phyloP scores from a whole-genome alignment of 2,888 invertebrate genomes.

The Drosophila anomalata region DNA sequence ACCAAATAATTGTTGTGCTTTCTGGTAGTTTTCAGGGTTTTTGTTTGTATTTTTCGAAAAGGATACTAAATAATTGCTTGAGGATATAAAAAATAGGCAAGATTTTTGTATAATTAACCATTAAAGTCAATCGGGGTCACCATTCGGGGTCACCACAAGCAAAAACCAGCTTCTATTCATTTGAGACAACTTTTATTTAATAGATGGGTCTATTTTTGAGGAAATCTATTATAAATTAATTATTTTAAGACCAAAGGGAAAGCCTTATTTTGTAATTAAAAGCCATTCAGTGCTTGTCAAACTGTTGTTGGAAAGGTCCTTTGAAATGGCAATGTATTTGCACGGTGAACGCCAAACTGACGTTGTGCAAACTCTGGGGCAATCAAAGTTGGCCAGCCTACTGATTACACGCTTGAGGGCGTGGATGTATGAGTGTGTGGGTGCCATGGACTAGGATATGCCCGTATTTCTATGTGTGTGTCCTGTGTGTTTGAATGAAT shows the following conservation, averaged over 20 bases:
- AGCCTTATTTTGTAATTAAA: background rate
- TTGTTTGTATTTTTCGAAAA: too few relatives aligned
- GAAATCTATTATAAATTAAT: background rate
- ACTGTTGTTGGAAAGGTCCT: constrained; percentile 11
- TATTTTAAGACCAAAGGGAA: background rate
- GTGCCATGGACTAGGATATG: constrained; percentile 10
- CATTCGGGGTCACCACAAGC: too few relatives aligned
- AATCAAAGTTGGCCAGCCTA: constrained; percentile 25
- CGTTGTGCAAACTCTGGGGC: constrained; percentile 13
- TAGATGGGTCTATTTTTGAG: too few relatives aligned
- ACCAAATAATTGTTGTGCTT: background rate
- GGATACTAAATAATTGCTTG: too few relatives aligned
- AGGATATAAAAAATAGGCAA: too few relatives aligned
- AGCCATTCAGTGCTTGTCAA: constrained; percentile 1
- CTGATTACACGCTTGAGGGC: constrained; percentile 28
- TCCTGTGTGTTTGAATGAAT: too few relatives aligned
- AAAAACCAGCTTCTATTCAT: background rate
- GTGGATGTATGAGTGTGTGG: constrained; percentile 11
- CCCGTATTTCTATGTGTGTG: background rate
- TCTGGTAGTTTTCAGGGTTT: too few relatives aligned
- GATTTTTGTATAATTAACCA: too few relatives aligned
- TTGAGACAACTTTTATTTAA: background rate
- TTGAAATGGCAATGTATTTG: constrained; percentile 10
- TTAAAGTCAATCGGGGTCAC: too few relatives aligned
- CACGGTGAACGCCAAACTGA: constrained; percentile 25